Evolutionary conservation across 2,113 vertebrate species (phyloP), one percentile per base, ranked within the genome.

Genomic region (Fulica atra): DNA sequence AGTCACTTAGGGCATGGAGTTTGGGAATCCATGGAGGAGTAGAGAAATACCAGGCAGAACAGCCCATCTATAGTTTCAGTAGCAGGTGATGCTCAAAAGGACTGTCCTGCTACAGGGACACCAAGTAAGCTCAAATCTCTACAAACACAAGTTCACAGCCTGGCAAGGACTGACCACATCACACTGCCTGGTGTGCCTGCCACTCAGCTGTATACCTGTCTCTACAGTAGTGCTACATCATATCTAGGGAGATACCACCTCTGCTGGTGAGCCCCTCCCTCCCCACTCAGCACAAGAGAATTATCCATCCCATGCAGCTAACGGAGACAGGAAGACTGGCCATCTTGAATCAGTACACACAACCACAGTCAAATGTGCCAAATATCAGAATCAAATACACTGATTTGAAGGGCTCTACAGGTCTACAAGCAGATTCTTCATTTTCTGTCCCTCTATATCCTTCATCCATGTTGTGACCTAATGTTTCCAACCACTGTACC

Each of bases 401-500:
- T 21, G 48, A 25, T 53, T 13, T 44, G 11, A 93, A 35, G 2
- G 6, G 23, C 23, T 93, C 20, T 65, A 35, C 4, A 72, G 5
- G 29, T 38, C 59, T 11, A 3, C 5, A 87, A 53, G 23, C 11
- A 89, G 46, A 9, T 26, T 77, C 33, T 53, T 69, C 1, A 0
- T 81, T 36, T 88, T 69, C 59, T 44, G 23, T 20, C 33, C 65
- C 42, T 88, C 80, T 56, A 74, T 19, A 64, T 1, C 19, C 16
- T 76, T 76, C 14, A 53, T 42, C 25, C 25, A 76, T 2, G 16
- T 59, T 66, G 8, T 11, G 8, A 80, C 13, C 23, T 10, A 51
- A 8, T 0, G 0, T 26, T 69, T 77, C 35, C 9, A 10, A 79
- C 10, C 33, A 57, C 28, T 0, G 4, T 38, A n/a, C 15, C 68